phyloP scores from a whole-genome alignment of 2,797 vertebrate species.

The Diglossa cyanea region DNA sequence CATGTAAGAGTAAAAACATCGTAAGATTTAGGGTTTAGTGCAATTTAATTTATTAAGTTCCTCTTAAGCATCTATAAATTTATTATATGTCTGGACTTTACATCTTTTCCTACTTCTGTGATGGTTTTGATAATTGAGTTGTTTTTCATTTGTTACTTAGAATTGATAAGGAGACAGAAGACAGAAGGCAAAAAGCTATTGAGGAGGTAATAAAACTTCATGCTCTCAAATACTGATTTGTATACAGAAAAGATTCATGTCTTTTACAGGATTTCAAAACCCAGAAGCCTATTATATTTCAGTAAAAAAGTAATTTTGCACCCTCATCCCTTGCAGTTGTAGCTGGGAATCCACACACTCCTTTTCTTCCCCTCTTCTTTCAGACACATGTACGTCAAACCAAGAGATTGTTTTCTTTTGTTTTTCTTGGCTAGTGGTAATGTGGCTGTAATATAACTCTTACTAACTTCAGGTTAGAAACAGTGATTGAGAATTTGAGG shows the following conservation, averaged over 20 bases:
- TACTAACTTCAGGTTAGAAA: neutral
- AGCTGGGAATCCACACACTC: neutral
- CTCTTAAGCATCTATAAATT: neutral
- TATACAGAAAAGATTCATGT: neutral
- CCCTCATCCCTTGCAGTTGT: neutral
- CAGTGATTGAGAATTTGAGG: neutral
- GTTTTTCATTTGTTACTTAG: conserved; percentile 77
- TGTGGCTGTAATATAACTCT: neutral
- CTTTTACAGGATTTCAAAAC: neutral
- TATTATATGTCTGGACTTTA: neutral
- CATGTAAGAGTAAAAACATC: neutral
- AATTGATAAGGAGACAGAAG: conserved; percentile 90
- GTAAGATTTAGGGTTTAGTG: neutral
- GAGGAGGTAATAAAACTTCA: conserved; percentile 84
- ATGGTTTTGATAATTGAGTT: conserved; percentile 52
- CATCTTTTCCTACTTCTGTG: neutral
- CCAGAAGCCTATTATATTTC: neutral
- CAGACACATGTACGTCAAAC: neutral
- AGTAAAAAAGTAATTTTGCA: neutral
- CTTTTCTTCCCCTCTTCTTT: neutral
- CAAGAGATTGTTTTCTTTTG: neutral
- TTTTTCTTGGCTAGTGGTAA: neutral
- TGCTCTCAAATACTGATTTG: neutral
- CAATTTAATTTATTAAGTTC: neutral
- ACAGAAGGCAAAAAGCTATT: conserved; percentile 93